Percentiles rank a stretch among this genome's conserved stretches.
Conservation (phyloP, 2,888 invertebrate genomes). For the Hydrotaea cyrtoneurina region DNA sequence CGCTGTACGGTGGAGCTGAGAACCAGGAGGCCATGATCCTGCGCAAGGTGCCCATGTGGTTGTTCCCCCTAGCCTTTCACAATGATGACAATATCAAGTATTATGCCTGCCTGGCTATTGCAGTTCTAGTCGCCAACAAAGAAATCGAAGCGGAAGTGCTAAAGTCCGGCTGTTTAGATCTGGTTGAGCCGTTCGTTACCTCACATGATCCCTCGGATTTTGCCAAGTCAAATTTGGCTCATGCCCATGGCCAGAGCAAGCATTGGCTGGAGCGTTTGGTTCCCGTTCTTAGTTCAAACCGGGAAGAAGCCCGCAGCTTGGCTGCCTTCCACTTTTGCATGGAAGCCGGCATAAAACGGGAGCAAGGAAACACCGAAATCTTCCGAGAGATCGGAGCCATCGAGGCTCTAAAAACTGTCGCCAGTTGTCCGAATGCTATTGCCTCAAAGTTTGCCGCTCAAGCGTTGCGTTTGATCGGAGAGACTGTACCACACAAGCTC, state of each 20-base stretch:
- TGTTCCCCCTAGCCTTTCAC: conserved; percentile 98
- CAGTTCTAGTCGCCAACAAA: conserved; percentile 97
- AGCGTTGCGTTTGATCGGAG: conserved; percentile 94
- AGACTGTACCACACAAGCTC: conserved; percentile 97
- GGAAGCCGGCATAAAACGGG: conserved; percentile 99
- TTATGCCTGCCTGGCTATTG: conserved; percentile 98
- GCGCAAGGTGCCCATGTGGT: conserved; percentile 96
- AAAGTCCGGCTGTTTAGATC: conserved; percentile 96
- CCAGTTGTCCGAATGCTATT: conserved; percentile 98
- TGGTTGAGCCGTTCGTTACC: conserved; percentile 98
- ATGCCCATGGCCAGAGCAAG: conserved; percentile 97
- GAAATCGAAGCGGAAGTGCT: conserved; percentile 98
- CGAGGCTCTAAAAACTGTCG: conserved; percentile 96
- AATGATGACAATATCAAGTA: conserved; percentile 98
- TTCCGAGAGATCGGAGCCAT: conserved; percentile 97
- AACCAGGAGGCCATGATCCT: conserved; percentile 99
- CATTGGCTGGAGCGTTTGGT: conserved; percentile 96
- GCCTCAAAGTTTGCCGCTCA: conserved; percentile 98
- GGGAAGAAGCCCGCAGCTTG: conserved; percentile 97
- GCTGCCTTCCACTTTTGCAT: conserved; percentile 99
- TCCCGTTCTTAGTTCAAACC: conserved; percentile 95
- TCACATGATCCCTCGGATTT: conserved; percentile 97
- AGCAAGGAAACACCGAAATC: conserved; percentile 93
- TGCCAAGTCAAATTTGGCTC: conserved; percentile 93
- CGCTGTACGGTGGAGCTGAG: conserved; percentile 97